Base-by-base conservation (phyloP, 2,888 invertebrate species). In the Halictus quadricinctus region DNA sequence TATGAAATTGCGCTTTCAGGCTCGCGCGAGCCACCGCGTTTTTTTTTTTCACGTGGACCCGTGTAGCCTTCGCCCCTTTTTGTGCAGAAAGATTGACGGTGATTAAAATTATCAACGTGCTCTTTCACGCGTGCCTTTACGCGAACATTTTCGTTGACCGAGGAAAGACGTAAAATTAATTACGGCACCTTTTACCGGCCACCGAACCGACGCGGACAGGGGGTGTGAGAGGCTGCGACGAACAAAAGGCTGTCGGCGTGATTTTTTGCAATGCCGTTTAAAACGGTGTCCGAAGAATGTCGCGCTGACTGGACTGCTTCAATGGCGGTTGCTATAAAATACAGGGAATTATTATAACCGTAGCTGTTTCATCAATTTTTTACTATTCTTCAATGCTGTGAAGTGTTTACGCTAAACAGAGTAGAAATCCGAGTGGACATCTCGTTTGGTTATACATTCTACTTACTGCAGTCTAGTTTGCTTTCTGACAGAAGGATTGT, bases 61-160 rank as follows among this genome's bases (percentile, higher is more conserved):
- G 58, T 73, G 29, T 36, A 54, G 72, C 58, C 25, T 46, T 48
- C 72, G 43, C 58, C 41, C 76, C 48, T 66, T 73, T 76, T 84
- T 76, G 79, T 83, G 15, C 76, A 21, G 25, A 50, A 29, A 79
- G 83, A 83, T 73, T 72, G 84, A 76, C 79, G 83, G 25, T 72
- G 79, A 84, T 84, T 84, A 83, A 83, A 84, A 79, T 79, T 73
- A 83, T 75, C 79, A 83, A 79, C 77, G 74, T 50, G 84, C 83
- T 73, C 83, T 79, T 83, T 84, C 79, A 73, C 75, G 69, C 73
- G 76, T 36, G 29, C 41, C 58, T 76, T 29, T 48, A 41, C 83
- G 72, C 60, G 79, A 64, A 69, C 76, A 76, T 72, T 83, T 83
- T 76, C 54, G 79, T 83, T 54, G 72, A 76, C 76, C 41, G 72